phyloP scores from a whole-genome alignment of 2,888 invertebrate species.

The Sipha maydis region DNA sequence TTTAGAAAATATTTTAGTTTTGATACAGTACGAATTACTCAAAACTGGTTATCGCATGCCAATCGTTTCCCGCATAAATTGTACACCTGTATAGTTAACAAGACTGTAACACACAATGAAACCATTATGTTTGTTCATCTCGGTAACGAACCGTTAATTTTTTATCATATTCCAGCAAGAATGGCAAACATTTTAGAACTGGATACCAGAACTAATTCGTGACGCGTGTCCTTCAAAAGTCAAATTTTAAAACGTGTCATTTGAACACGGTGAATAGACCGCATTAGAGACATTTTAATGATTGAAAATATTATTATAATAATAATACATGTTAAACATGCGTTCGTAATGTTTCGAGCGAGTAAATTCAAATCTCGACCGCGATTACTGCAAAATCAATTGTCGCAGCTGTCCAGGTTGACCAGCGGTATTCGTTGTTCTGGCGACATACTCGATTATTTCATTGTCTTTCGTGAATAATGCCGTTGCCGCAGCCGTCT shows the following conservation, averaged over 20 bases:
- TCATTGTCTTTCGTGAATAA: too few relatives aligned
- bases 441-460: too few relatives aligned
- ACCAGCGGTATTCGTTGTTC: too few relatives aligned
- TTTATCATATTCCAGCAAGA: not conserved
- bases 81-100: not conserved
- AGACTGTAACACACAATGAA: not conserved
- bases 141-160: slow-evolving; percentile 36
- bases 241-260: not conserved
- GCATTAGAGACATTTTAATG: not conserved
- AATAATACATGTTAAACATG: not conserved
- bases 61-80: not conserved
- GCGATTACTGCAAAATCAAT: not conserved
- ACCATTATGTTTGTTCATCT: slow-evolving; percentile 31
- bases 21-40: not conserved
- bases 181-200: slow-evolving; percentile 15
- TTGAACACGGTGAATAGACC: not conserved
- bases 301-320: not conserved
- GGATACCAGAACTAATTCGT: slow-evolving; percentile 33
- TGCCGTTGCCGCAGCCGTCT: not conserved
- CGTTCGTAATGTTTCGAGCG: not conserved
- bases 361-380: not conserved
- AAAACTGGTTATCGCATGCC: not conserved
- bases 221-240: slow-evolving; percentile 42
- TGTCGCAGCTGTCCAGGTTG: too few relatives aligned
- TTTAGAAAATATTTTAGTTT: not conserved